These are phyloP conservation scores for Poecilus cupreus DNA, from an alignment of 2,888 invertebrate species.

Conservation along the genomic window DNA sequence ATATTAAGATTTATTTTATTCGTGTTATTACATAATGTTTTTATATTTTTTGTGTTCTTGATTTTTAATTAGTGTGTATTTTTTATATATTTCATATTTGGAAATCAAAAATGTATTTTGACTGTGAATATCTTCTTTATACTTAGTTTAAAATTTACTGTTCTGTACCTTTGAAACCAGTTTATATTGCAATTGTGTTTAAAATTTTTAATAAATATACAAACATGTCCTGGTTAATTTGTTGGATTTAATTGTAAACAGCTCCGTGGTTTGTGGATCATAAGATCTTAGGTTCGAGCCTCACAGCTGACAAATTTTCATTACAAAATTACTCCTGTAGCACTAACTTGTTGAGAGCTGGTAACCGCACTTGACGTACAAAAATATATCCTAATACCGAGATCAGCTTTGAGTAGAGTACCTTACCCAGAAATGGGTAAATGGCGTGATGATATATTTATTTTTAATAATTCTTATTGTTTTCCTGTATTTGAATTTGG, in stretches of 20 bases:
- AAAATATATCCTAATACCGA: too few species aligned
- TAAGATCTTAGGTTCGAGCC: too few species aligned
- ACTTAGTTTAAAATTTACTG: not conserved
- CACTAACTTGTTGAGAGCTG: too few species aligned
- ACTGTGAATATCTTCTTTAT: conserved; percentile 19
- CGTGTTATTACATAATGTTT: not conserved
- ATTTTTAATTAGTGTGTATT: conserved; percentile 15
- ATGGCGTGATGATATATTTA: not conserved
- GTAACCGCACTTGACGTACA: too few species aligned
- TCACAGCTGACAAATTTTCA: too few species aligned
- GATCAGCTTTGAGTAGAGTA: too few species aligned
- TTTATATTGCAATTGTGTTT: not conserved
- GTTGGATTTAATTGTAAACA: not conserved
- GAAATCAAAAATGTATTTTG: conserved; percentile 32
- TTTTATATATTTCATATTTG: conserved; percentile 30
- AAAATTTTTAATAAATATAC: conserved; percentile 22
- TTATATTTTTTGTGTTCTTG: conserved; percentile 3
- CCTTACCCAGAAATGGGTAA: too few species aligned
- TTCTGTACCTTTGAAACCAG: not conserved
- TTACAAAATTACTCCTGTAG: too few species aligned
- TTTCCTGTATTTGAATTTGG: conserved; percentile 4
- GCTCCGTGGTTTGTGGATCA: too few species aligned
- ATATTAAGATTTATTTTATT: conserved; percentile 19
- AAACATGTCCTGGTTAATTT: conserved; percentile 21
- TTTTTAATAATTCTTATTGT: not conserved